phyloP scores from a whole-genome alignment of 1,140 invertebrate genomes.

The Pachypsylla venusta region DNA sequence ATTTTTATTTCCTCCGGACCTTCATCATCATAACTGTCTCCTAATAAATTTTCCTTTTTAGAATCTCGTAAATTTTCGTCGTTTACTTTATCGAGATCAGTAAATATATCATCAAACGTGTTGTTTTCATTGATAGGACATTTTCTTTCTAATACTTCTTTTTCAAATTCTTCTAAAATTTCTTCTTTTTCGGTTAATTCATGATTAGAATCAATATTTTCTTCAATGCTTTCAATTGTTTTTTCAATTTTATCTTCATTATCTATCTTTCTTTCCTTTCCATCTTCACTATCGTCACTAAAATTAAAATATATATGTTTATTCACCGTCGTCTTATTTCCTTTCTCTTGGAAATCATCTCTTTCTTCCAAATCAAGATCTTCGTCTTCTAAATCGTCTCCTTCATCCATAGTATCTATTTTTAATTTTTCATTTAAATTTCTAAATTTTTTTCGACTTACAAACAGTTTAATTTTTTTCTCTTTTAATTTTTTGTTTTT shows the following conservation, averaged over 20 bases:
- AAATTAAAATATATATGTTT: constrained; percentile 1
- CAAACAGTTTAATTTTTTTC: not conserved
- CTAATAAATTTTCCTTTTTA: too few species aligned
- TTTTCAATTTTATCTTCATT: not conserved
- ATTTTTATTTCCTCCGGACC: constrained; percentile 1
- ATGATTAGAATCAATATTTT: too few species aligned
- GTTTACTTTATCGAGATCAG: not conserved
- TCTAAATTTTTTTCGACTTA: constrained; percentile 1
- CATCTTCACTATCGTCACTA: not conserved
- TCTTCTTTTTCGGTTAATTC: not conserved
- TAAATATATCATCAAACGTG: not conserved
- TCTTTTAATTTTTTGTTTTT: not conserved
- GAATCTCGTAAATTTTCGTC: not conserved
- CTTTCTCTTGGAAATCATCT: not conserved
- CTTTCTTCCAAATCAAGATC: not conserved
- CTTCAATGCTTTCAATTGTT: not conserved
- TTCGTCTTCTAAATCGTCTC: not conserved
- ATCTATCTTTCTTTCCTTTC: not conserved
- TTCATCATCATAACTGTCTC: too few species aligned
- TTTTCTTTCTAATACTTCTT: not conserved
- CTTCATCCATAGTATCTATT: not conserved
- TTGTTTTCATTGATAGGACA: not conserved
- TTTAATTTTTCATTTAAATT: not conserved
- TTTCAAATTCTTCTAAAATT: not conserved
- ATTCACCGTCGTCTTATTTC: not conserved